phyloP scores from a whole-genome alignment of 2,113 vertebrate genomes.

The Seriola rivoliana region DNA sequence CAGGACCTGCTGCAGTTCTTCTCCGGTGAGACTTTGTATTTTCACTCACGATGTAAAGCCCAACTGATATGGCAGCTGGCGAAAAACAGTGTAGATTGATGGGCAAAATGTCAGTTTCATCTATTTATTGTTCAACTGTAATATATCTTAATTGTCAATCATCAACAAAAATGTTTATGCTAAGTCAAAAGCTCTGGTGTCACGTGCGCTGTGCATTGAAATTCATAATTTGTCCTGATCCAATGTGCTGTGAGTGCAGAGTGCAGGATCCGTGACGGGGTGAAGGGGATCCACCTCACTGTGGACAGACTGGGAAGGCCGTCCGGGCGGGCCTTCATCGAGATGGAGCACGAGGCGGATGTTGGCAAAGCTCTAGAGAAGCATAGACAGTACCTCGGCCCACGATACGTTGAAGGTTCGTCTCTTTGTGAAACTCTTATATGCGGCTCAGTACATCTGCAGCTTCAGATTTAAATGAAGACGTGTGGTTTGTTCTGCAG shows the following conservation, averaged over 20 bases:
- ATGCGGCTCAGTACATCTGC: no score
- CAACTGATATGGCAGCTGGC: no score
- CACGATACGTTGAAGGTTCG: conserved; percentile 94
- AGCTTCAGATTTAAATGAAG: no score
- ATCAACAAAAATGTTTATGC: no score
- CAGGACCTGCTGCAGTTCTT: conserved; percentile 94
- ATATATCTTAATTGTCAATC: no score
- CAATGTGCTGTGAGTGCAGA: conserved; percentile 76
- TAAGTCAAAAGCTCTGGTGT: no score
- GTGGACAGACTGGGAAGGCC: conserved; percentile 87
- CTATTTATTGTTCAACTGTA: no score
- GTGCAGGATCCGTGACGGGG: conserved; percentile 89
- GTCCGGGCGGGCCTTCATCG: conserved; percentile 91
- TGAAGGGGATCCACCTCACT: conserved; percentile 91
- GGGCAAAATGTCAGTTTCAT: no score
- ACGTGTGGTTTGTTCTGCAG: no score
- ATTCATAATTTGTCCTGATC: background rate
- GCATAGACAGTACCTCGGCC: conserved; percentile 91
- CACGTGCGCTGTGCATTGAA: background rate
- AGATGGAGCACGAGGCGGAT: conserved; percentile 91
- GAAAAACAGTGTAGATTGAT: no score
- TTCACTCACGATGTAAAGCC: no score
- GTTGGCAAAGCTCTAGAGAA: conserved; percentile 92
- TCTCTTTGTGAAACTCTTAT: background rate
- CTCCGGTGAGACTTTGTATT: conserved; percentile 83